phyloP scores from a whole-genome alignment of 2,113 vertebrate species.

The Tragelaphus imberbis region DNA sequence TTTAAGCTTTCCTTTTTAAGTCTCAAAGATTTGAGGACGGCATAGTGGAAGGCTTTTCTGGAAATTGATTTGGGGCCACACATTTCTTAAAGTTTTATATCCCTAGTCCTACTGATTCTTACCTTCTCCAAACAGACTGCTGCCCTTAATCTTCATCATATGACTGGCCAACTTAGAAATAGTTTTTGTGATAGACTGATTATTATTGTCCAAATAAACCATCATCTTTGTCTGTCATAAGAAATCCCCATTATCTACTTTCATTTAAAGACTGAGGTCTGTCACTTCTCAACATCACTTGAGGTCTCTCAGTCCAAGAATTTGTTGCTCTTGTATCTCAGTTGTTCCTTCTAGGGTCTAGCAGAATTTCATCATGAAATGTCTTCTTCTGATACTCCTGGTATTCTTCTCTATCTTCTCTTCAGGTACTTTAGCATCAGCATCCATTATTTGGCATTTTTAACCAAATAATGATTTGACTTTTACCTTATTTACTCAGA shows the following conservation, averaged over 20 bases:
- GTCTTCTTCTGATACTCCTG: not conserved
- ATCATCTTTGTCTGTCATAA: conserved; percentile 7
- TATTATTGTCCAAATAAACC: conserved; percentile 7
- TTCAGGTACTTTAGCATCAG: not conserved
- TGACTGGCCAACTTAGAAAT: not conserved
- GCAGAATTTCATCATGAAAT: not conserved
- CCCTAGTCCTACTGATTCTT: not conserved
- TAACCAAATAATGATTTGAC: conserved; percentile 8
- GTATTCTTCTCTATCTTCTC: not conserved
- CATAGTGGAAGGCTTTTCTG: not conserved
- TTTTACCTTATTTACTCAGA: not conserved
- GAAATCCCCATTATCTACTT: not conserved
- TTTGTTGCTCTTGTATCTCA: not conserved
- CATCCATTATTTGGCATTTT: conserved; percentile 26
- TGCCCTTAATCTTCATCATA: not conserved
- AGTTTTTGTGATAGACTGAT: not conserved
- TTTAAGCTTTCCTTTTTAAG: not conserved
- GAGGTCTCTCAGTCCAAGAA: not conserved
- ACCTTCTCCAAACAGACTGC: not conserved
- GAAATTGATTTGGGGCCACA: not conserved
- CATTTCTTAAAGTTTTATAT: not conserved
- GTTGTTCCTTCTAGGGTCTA: not conserved
- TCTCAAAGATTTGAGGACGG: not conserved
- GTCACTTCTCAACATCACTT: not conserved
- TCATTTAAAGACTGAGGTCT: not conserved